Percentiles rank a stretch among this genome's conserved stretches.
Evolutionary conservation across 2,888 invertebrate species (phyloP).

Genomic region (Sarcophaga subvicina): DNA sequence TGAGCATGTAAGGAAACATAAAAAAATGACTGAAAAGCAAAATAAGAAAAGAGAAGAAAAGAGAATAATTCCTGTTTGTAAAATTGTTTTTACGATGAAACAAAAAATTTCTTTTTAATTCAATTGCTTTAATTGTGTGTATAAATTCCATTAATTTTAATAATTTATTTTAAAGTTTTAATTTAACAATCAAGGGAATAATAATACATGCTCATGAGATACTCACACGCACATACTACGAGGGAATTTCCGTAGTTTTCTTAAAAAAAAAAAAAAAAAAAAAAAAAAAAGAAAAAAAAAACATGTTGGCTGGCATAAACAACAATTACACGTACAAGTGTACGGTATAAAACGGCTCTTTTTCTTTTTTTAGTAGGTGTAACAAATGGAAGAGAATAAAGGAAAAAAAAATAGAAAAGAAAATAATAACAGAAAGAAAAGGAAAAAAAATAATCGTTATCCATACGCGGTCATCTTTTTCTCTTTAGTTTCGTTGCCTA

Average conservation of each 20-base stretch:
- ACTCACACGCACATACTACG: not conserved
- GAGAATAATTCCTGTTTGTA: slow-evolving; percentile 46
- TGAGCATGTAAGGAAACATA: no score
- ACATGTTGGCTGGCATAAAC: not conserved
- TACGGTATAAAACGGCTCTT: not conserved
- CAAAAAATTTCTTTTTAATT: no score
- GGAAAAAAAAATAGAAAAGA: slow-evolving; percentile 20
- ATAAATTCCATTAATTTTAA: slow-evolving; percentile 55
- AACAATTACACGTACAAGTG: slow-evolving; percentile 15
- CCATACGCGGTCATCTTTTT: slow-evolving; percentile 44
- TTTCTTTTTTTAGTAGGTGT: slow-evolving; percentile 49
- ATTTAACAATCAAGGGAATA: slow-evolving; percentile 44
- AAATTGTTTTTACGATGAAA: slow-evolving; percentile 41
- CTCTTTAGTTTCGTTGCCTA: slow-evolving; percentile 47
- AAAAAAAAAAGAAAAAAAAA: not conserved
- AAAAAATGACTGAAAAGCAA: no score
- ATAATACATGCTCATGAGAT: not conserved
- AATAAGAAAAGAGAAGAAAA: no score
- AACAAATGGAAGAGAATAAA: slow-evolving; percentile 44
- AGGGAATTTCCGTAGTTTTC: slow-evolving; percentile 33
- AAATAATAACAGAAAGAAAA: not conserved
- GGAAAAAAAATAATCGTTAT: slow-evolving; percentile 10
- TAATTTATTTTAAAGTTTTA: slow-evolving; percentile 37
- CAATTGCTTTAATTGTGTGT: slow-evolving; percentile 5
- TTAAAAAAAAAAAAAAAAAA: not conserved